Conservation (phyloP, 2,888 invertebrate genomes). For the Anaspis maculata region DNA sequence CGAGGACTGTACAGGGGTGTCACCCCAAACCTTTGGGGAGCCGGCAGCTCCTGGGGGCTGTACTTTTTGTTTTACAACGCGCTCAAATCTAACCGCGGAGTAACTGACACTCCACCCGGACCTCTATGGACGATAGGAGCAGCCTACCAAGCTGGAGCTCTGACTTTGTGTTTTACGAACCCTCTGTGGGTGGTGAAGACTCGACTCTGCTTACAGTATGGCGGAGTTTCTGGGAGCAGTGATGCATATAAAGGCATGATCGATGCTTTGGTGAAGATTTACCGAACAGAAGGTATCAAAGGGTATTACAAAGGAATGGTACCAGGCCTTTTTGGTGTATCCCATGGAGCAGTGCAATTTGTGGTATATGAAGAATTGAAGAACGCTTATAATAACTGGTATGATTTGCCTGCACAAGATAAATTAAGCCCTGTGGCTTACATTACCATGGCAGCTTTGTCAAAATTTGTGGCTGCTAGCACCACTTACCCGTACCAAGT, state of each 20-base stretch:
- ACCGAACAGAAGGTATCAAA: constrained; percentile 76
- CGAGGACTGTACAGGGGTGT: constrained; percentile 92
- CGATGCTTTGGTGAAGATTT: constrained; percentile 86
- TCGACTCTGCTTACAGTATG: constrained; percentile 88
- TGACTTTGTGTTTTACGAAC: constrained; percentile 88
- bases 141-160: constrained; percentile 81
- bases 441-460: constrained; percentile 84
- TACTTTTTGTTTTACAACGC: constrained; percentile 96
- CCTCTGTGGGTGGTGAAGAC: constrained; percentile 99
- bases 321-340: constrained; percentile 95
- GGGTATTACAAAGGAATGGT: constrained; percentile 94
- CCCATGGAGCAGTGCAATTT: constrained; percentile 98
- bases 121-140: constrained; percentile 81
- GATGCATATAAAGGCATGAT: constrained; percentile 67
- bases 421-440: constrained; percentile 89
- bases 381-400: constrained; percentile 75
- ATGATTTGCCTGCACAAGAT: constrained; percentile 70
- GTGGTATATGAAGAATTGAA: constrained; percentile 99
- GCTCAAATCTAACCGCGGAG: constrained; percentile 82
- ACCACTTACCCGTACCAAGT: constrained; percentile 99
- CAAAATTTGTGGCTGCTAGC: constrained; percentile 86
- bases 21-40: constrained; percentile 94
- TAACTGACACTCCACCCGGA: constrained; percentile 68
- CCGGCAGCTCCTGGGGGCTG: constrained; percentile 95
- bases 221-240: too few species aligned